Evolutionary conservation across 2,113 vertebrate species (phyloP).

Genomic region (Sander vitreus): DNA sequence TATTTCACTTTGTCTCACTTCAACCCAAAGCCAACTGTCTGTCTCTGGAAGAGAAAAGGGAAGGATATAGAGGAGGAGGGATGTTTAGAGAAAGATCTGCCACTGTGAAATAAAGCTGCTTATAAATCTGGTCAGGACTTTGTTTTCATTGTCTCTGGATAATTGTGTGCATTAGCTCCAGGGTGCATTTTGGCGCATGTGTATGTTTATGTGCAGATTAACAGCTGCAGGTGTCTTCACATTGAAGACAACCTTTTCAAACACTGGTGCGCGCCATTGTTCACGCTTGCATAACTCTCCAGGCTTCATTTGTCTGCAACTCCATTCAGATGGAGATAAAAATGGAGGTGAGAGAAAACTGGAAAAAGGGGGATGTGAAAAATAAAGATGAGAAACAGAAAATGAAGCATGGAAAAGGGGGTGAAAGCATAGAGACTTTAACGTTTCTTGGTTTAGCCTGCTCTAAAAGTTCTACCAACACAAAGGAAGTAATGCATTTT

Average conservation of each 20-base stretch:
- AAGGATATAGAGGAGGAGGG: not conserved
- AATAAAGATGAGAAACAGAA: not conserved
- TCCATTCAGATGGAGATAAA: constrained; percentile 4
- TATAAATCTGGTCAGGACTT: constrained; percentile 39
- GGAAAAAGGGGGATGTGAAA: not conserved
- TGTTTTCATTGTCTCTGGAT: constrained; percentile 44
- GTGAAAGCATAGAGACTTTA: not conserved
- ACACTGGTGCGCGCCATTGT: constrained; percentile 28
- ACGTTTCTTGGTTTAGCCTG: not conserved
- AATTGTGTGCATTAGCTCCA: constrained; percentile 30
- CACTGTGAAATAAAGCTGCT: constrained; percentile 30
- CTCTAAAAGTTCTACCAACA: not conserved
- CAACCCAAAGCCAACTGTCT: not conserved
- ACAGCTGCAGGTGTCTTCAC: constrained; percentile 44
- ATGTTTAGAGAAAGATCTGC: constrained; percentile 9
- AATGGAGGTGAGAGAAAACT: not conserved
- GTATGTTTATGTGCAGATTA: constrained; percentile 12
- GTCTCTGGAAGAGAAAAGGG: not conserved
- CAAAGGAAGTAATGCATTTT: not conserved
- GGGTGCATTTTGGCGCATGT: not conserved
- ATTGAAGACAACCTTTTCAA: not conserved
- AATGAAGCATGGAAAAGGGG: not conserved
- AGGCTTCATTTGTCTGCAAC: constrained; percentile 44
- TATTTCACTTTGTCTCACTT: constrained; percentile 5
- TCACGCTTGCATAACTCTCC: constrained; percentile 29